Base-by-base conservation (phyloP, 2,113 vertebrate genomes). In the Thymallus thymallus region DNA sequence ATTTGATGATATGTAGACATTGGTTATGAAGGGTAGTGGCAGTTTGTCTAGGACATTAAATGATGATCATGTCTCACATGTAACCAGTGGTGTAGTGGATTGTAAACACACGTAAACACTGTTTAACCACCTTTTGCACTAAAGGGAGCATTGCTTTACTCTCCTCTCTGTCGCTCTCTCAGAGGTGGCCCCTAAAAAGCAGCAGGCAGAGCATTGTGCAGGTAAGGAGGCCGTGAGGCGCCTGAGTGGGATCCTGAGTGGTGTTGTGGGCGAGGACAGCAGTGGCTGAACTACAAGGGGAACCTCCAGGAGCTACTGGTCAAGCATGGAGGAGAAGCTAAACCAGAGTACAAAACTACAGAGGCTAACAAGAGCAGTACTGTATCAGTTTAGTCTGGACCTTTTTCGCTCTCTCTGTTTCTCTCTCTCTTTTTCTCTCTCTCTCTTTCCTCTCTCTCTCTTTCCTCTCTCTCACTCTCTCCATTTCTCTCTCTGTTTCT, bases 211-310 rank as follows among this genome's bases (percentile, higher is more conserved):
- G 35, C 75, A 77, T 26, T 35, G 26, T 26, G 79, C 75, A 77
- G 79, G 75, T 41, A 81, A 72, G 41, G 79, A 63, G n/a, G 79
- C 79, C 35, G 62, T 81, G 26, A 51, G 18, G 51, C 58, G 29
- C 35, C 72, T 81, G 62, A 35, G 68, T 30, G 29, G 60, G n/a
- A 18, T 71, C 14, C 75, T 76, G 30, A 13, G 14, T n/a, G 66
- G 74, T 22, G 24, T 61, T 60, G 45, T 48, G 45, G 45, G 13
- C 13, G 2, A 5, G 45, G 45, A 46, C 45, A 30, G 14, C 6
- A 26, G 14, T 3, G 22, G 3, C 22, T 22, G 30, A 76, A 76
- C 60, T 76, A 76, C 62, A 76, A 76, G 46, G 75, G 68, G 16
- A 63, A 45, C 12, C 75, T 76, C 23, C 62, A 71, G 60, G 75